Conservation (phyloP, 2,797 vertebrate genomes). For the Artibeus jamaicensis region DNA sequence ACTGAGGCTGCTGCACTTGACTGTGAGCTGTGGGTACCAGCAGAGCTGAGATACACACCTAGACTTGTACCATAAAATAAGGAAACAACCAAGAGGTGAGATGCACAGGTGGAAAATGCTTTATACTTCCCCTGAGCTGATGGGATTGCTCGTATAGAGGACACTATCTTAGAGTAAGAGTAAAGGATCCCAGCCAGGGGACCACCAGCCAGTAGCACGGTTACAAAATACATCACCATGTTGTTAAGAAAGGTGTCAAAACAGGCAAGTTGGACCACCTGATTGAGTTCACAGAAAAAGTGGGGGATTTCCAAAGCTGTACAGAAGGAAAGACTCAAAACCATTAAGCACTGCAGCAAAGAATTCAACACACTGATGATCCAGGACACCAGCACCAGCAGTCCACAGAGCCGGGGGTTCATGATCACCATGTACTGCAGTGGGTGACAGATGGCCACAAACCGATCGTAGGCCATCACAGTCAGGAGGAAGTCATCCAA, state of each 20-base stretch:
- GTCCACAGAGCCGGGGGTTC: not conserved
- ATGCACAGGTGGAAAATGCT: too few relatives aligned
- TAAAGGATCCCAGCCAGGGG: not conserved
- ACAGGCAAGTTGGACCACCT: not conserved
- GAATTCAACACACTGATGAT: not conserved
- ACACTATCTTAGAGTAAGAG: not conserved
- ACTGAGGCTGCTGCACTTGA: not conserved
- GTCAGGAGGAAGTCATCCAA: too few relatives aligned
- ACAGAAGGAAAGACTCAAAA: not conserved
- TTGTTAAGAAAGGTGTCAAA: too few relatives aligned
- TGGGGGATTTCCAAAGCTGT: not conserved
- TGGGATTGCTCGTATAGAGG: not conserved
- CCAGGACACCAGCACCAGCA: slow-evolving; percentile 40
- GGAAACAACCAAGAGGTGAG: too few relatives aligned
- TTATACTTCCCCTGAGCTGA: too few relatives aligned
- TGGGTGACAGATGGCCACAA: slow-evolving; percentile 62
- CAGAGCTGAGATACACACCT: too few relatives aligned
- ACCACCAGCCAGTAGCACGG: too few relatives aligned
- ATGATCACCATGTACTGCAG: slow-evolving; percentile 58
- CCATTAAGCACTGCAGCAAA: not conserved
- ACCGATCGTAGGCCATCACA: slow-evolving; percentile 4
- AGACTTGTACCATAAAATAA: too few relatives aligned
- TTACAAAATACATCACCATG: too few relatives aligned
- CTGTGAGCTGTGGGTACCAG: too few relatives aligned
- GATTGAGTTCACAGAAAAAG: not conserved